Evolutionary conservation across 2,888 invertebrate species (phyloP).

Genomic region (Acleris holmiana): DNA sequence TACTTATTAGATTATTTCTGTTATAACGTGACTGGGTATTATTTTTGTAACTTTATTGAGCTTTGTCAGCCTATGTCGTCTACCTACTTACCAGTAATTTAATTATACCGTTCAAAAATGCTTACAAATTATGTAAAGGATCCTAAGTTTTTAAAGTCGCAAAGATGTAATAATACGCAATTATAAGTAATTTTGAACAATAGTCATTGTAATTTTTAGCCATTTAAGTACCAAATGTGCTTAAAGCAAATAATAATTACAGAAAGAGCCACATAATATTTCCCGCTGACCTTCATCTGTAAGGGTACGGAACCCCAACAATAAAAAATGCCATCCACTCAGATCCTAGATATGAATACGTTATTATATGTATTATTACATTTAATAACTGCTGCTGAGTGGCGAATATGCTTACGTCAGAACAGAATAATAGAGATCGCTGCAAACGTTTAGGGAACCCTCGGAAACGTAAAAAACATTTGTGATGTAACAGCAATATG

Average conservation of each 20-base stretch:
- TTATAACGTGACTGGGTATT: slow-evolving; percentile 31
- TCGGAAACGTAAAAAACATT: slow-evolving; percentile 82
- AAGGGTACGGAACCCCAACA: slow-evolving; percentile 42
- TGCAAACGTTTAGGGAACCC: slow-evolving; percentile 82
- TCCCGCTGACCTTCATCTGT: slow-evolving; percentile 21
- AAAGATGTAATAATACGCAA: neutral
- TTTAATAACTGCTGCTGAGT: slow-evolving; percentile 77
- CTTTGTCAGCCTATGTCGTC: neutral
- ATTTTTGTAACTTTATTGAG: slow-evolving; percentile 9
- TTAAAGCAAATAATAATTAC: slow-evolving; percentile 9
- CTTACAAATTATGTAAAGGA: neutral
- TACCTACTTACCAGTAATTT: neutral
- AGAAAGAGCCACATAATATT: slow-evolving; percentile 16
- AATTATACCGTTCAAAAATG: neutral
- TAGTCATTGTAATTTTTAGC: neutral
- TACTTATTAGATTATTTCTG: slow-evolving; percentile 63
- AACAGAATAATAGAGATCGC: slow-evolving; percentile 80
- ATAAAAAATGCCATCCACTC: slow-evolving; percentile 74
- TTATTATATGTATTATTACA: slow-evolving; percentile 81
- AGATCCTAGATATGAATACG: slow-evolving; percentile 81
- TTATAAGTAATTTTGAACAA: too few species aligned
- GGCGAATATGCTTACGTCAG: slow-evolving; percentile 80
- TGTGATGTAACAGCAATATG: slow-evolving; percentile 83
- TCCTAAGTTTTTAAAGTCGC: neutral
- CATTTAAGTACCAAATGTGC: neutral